A percentile compares a stretch with the other conserved stretches of the same genome.
phyloP scores from a whole-genome alignment of 2,113 vertebrate genomes.

The Porphyrio hochstetteri region DNA sequence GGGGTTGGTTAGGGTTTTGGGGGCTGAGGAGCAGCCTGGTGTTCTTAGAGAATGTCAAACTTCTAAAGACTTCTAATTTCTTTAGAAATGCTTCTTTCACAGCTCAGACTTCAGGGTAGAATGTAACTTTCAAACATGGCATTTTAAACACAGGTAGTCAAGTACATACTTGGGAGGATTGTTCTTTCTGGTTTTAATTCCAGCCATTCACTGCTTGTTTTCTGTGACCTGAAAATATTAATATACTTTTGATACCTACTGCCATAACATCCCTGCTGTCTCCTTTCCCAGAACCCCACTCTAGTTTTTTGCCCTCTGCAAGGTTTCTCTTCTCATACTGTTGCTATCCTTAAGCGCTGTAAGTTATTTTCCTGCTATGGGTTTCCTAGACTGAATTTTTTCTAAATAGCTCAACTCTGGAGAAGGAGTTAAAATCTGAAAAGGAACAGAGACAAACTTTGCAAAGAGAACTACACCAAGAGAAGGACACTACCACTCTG shows the following conservation, averaged over 20 bases:
- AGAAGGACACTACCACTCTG: constrained; percentile 86
- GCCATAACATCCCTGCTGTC: neutral
- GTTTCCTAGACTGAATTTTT: neutral
- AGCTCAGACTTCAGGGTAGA: neutral
- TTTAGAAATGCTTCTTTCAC: neutral
- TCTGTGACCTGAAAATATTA: neutral
- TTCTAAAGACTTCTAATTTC: neutral
- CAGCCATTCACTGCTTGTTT: neutral
- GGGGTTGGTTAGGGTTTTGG: neutral
- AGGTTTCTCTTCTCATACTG: neutral
- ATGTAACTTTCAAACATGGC: neutral
- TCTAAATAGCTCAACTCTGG: constrained; percentile 83
- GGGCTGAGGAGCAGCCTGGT: neutral
- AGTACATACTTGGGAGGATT: neutral
- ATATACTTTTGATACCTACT: neutral
- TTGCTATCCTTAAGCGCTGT: neutral
- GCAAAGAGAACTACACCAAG: constrained; percentile 86
- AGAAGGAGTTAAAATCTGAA: constrained; percentile 88
- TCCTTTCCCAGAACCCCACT: neutral
- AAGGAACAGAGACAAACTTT: constrained; percentile 90
- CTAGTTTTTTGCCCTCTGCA: neutral
- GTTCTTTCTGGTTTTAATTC: neutral
- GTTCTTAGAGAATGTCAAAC: neutral
- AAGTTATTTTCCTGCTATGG: neutral
- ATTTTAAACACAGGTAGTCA: neutral